A percentile compares a stretch with the other conserved stretches of the same genome.
These are phyloP conservation scores for cat (Felis catus) DNA, from an alignment of 2,113 vertebrate genomes.

Conservation along the genomic window DNA sequence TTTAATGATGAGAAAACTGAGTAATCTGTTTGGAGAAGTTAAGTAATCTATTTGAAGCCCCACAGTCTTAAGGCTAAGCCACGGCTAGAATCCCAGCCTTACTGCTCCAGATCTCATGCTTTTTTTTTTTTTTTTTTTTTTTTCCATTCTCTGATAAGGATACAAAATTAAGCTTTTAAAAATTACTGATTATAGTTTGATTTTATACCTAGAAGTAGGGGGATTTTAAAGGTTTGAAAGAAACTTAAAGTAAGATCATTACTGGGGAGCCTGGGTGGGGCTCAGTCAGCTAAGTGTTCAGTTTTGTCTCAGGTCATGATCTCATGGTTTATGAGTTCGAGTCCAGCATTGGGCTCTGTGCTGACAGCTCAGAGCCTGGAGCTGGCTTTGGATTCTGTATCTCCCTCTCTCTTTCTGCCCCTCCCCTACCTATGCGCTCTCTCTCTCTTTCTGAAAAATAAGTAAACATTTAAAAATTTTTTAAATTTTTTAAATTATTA, in stretches of 20 bases:
- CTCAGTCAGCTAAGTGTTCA: too few species aligned
- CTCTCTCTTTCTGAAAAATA: too few species aligned
- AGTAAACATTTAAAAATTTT: background rate
- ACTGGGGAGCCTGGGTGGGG: too few species aligned
- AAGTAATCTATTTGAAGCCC: background rate
- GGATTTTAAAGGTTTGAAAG: background rate
- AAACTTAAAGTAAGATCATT: background rate
- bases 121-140: background rate
- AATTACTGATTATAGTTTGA: background rate
- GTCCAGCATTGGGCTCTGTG: too few species aligned
- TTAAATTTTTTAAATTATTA: background rate
- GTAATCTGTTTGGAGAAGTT: background rate
- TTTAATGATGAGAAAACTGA: conserved; percentile 31
- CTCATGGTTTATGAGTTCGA: too few species aligned
- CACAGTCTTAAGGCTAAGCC: background rate
- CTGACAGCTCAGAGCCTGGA: too few species aligned
- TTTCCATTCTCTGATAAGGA: background rate
- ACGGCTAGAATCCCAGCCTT: background rate
- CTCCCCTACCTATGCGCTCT: too few species aligned
- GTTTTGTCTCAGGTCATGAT: too few species aligned
- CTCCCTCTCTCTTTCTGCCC: too few species aligned
- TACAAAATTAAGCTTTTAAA: background rate
- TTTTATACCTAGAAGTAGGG: background rate
- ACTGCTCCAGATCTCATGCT: background rate
- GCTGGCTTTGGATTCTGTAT: too few species aligned